phyloP scores from a whole-genome alignment of 2,113 vertebrate genomes.

The Monarcha castaneiventris region DNA sequence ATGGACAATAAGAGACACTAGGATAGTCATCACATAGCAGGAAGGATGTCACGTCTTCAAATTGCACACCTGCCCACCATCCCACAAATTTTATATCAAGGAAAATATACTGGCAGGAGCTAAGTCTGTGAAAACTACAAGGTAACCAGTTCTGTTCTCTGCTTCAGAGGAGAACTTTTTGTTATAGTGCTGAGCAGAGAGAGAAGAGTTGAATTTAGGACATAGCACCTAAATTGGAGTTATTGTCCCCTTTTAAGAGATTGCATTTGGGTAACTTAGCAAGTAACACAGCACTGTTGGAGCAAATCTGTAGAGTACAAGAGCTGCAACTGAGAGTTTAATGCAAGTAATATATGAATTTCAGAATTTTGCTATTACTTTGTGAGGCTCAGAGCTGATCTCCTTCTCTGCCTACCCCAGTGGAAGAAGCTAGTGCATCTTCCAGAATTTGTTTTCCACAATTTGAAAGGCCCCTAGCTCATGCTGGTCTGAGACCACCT shows the following conservation, averaged over 20 bases:
- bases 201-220: background rate
- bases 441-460: background rate
- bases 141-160: background rate
- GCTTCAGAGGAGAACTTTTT: background rate
- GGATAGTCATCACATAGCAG: background rate
- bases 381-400: background rate
- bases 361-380: background rate
- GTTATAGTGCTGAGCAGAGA: background rate
- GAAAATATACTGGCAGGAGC: background rate
- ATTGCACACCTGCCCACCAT: background rate
- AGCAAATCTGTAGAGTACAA: background rate
- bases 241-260: background rate
- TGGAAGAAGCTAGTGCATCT: background rate
- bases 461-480: background rate
- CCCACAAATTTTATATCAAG: background rate
- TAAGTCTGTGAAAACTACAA: background rate
- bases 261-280: background rate
- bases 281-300: background rate
- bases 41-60: background rate
- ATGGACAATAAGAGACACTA: background rate
- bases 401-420: background rate
- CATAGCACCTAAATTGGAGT: background rate
- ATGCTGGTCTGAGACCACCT: background rate
- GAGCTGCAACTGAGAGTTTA: background rate
- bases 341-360: background rate